These are phyloP conservation scores for Aleiodes sp. DNA, from an alignment of 1,140 invertebrate genomes.

Conservation along the genomic window DNA sequence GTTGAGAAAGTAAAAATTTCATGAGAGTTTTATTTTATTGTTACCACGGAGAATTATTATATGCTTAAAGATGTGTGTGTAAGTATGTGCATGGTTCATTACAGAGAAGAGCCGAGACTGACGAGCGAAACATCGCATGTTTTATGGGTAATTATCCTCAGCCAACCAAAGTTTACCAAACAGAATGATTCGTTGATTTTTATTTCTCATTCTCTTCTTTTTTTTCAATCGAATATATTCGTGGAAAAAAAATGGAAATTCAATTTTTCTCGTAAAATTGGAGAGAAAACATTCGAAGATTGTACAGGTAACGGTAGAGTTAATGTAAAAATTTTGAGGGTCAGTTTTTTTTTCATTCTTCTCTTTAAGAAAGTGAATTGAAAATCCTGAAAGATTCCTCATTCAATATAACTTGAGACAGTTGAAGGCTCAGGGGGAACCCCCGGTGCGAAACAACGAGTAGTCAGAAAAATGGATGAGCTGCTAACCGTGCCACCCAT, in stretches of 20 bases:
- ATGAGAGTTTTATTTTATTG: constrained; percentile 3
- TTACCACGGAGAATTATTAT: neutral
- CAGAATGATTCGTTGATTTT: constrained; percentile 26
- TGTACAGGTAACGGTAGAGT: no score
- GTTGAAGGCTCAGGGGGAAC: constrained; percentile 42
- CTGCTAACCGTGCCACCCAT: constrained; percentile 66
- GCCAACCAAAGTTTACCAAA: constrained; percentile 8
- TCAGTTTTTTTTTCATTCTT: no score
- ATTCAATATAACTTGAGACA: neutral
- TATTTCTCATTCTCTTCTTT: neutral
- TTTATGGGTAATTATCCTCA: constrained; percentile 46
- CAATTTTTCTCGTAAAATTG: neutral
- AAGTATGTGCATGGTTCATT: neutral
- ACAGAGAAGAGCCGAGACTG: constrained; percentile 25
- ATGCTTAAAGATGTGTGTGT: constrained; percentile 2
- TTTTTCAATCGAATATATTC: neutral
- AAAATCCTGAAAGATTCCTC: neutral
- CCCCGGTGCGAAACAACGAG: constrained; percentile 65
- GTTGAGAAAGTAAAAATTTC: constrained; percentile 12
- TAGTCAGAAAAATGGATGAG: constrained; percentile 67
- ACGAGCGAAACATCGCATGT: constrained; percentile 51
- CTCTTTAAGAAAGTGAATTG: constrained; percentile 4
- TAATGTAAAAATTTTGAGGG: no score
- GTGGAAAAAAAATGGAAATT: neutral
- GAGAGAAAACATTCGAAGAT: neutral